These are phyloP conservation scores for Anneissia japonica DNA, from an alignment of 35 echinoderm and acorn worm genomes.

Conservation along the genomic window DNA sequence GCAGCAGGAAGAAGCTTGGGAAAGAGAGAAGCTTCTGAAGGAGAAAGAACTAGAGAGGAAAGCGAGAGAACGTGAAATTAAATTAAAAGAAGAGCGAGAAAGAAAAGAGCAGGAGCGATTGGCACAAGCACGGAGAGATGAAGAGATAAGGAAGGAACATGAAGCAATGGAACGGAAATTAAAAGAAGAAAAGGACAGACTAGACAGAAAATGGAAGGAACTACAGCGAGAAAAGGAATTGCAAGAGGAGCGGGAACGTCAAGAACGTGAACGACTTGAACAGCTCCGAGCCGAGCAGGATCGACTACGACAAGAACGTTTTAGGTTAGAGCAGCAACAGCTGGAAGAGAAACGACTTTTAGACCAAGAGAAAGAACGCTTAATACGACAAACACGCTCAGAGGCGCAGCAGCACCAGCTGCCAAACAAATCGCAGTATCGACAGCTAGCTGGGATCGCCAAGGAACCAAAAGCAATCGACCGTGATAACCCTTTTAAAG, in stretches of 20 bases:
- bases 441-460: neutral
- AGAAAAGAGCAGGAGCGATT: constrained; percentile 1
- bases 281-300: constrained; percentile 50
- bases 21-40: constrained; percentile 18
- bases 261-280: constrained; percentile 44
- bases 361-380: constrained; percentile 41
- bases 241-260: constrained; percentile 48
- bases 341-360: constrained; percentile 46
- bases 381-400: neutral
- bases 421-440: constrained; percentile 17
- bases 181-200: constrained; percentile 58
- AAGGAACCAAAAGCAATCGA: neutral
- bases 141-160: constrained; percentile 25
- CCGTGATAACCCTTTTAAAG: neutral
- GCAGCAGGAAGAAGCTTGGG: constrained; percentile 36
- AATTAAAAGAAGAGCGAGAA: constrained; percentile 19
- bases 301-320: constrained; percentile 38
- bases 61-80: constrained; percentile 47
- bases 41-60: constrained; percentile 22
- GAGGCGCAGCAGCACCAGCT: constrained; percentile 12
- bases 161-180: constrained; percentile 67
- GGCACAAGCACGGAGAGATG: neutral
- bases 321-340: constrained; percentile 49
- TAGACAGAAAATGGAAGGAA: constrained; percentile 69
- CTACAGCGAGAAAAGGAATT: constrained; percentile 51